Evolutionary conservation across 2,797 vertebrate species (phyloP), one percentile per base, ranked within the genome.

Genomic region (Phoeniculus purpureus): DNA sequence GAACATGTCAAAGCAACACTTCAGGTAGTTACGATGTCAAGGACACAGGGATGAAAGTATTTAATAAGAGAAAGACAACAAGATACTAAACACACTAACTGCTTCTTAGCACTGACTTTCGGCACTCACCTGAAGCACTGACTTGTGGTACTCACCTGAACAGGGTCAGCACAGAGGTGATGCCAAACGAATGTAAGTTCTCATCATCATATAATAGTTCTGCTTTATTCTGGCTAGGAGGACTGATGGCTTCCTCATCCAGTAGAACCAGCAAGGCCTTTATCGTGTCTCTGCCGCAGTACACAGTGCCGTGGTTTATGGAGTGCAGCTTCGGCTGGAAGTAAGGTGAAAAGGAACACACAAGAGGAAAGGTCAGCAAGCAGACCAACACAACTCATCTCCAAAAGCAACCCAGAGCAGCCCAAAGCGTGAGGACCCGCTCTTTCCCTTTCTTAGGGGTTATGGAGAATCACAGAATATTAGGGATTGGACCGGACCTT

Each of bases 241-340:
- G 96, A 48, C 55, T 87, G 55, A 98, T 78, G 64, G 99, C 98
- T 82, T 98, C 98, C 93, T 99, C 98, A 58, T 99, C 99, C 97
- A 99, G 97, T 91, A 99, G 96, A 29, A 97, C 90, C 50, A 98
- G 87, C 64, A 99, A 96, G 54, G 97, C 91, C 94, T 99, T 99
- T 71, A 99, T 93, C 1, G 98, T 98, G 87, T 99, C 98, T 94
- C 99, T 98, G 45, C 99, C 99, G 72, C 98, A 98, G 27, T 98
- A 98, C 1, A 97, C 98, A 15, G 98, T 99, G 80, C 97, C 98
- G 37, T 98, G 99, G 96, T 99, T 99, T 95, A 99, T 98, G 9
- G 98, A 96, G 85, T 98, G 94, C 4, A 97, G 96, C 97, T 97
- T 99, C 60, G 99, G 99, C 99, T 99, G 95, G 34, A 96, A 96